Base-by-base conservation (phyloP, 1,140 invertebrate species). In the Eueides isabella region DNA sequence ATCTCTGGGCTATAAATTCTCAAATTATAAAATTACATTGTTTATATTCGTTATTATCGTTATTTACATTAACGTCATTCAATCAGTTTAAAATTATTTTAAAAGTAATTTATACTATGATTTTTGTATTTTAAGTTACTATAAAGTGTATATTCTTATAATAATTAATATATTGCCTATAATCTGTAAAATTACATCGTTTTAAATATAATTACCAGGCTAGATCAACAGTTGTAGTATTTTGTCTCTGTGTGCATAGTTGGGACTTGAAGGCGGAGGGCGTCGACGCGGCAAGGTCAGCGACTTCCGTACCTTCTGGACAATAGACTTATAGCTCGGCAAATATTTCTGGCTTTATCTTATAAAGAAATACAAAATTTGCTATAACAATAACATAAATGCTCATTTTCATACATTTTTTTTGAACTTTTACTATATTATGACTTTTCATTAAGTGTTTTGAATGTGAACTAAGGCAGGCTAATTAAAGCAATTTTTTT, bases 211-310 rank as follows among this genome's bases (percentile, higher is more conserved):
- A 55, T 23, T 23, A 26, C 0, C 11, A 12, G 19, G 12, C 9
- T 19, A 55, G 19, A 55, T 63, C 29, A 63, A 30, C 2, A 63
- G 28, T 30, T 63, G 16, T 63, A 31, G 7, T 30, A 63, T n/a
- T 29, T 63, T 63, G 16, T 30, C 16, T 31, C 23, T 19, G 19
- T 38, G 31, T 61, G 61, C 28, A 67, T 61, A 70, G 62, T 66
- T 69, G 29, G 33, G 76, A 77, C 76, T 74, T 70, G 75, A 71
- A 81, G 82, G 74, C 78, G 78, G 78, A 66, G 77, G 65, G 74
- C 71, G 82, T 75, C 78, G 83, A 74, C 75, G 70, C 75, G 78
- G 76, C 85, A 92, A 91, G 90, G 89, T 91, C 89, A 88, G 84
- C 89, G 88, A 91, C 89, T 89, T 83, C 77, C 79, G 71, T 65